phyloP scores from a whole-genome alignment of 2,113 vertebrate species.

The Nesogale talazaci region DNA sequence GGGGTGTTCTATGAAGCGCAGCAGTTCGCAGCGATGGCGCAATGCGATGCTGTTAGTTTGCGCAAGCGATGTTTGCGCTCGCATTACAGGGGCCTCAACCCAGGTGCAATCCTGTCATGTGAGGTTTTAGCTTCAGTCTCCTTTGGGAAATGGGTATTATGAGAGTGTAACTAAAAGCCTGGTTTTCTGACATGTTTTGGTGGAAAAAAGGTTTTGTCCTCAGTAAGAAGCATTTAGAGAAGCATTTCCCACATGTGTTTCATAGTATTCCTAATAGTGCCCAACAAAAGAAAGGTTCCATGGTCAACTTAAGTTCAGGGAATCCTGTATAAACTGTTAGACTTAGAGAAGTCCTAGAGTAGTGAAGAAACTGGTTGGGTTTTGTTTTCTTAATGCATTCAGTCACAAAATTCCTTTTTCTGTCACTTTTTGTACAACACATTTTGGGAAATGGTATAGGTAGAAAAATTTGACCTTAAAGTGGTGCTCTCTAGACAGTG shows the following conservation, averaged over 20 bases:
- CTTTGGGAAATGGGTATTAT: background rate
- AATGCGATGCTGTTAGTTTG: conserved; percentile 88
- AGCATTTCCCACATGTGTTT: conserved; percentile 57
- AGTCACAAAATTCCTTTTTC: conserved; percentile 39
- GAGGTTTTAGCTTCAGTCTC: conserved; percentile 90
- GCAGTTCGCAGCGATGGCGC: conserved; percentile 88
- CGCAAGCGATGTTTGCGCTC: conserved; percentile 92
- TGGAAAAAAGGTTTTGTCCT: conserved; percentile 1
- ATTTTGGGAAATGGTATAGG: conserved; percentile 49
- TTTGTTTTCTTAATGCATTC: conserved; percentile 43
- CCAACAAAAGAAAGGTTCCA: conserved; percentile 51
- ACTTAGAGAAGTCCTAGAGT: background rate
- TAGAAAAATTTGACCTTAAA: background rate
- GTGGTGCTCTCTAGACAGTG: background rate
- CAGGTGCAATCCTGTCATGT: conserved; percentile 92
- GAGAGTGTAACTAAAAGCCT: conserved; percentile 8
- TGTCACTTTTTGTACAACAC: conserved; percentile 1
- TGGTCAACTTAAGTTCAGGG: conserved; percentile 57
- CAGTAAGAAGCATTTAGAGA: conserved; percentile 13
- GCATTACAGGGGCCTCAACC: conserved; percentile 99
- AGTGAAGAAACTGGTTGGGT: conserved; percentile 32
- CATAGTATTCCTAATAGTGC: conserved; percentile 25
- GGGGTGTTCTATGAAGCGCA: conserved; percentile 84
- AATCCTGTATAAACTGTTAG: background rate
- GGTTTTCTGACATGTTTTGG: background rate